A percentile compares a stretch with the other conserved stretches of the same genome.
Evolutionary conservation across 2,797 vertebrate species (phyloP).

Genomic region (Eutrigla gurnardus): DNA sequence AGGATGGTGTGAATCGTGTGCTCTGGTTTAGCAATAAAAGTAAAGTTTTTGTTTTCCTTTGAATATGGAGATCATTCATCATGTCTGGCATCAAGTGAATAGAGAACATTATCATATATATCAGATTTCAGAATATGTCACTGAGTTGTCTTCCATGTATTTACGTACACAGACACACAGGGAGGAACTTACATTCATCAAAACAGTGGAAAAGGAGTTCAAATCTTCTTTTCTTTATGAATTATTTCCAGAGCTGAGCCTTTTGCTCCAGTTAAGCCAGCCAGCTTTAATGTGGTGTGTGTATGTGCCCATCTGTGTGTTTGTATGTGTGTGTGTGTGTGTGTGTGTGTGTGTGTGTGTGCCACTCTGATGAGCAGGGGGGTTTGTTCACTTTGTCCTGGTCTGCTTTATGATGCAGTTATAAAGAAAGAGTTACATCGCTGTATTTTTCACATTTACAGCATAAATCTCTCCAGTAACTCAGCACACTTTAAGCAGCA

Average conservation of each 20-base stretch:
- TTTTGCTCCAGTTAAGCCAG: constrained; percentile 67
- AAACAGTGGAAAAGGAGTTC: constrained; percentile 27
- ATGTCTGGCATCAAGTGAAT: constrained; percentile 1
- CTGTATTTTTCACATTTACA: neutral
- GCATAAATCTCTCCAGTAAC: neutral
- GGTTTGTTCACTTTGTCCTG: constrained; percentile 4
- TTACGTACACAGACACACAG: constrained; percentile 3
- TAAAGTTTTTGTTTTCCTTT: constrained; percentile 43
- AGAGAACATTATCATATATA: neutral
- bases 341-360: constrained; percentile 12
- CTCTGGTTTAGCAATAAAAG: neutral
- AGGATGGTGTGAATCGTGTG: neutral
- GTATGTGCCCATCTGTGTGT: constrained; percentile 19
- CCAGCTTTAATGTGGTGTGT: constrained; percentile 37
- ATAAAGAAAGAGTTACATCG: constrained; percentile 23
- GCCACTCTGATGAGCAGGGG: constrained; percentile 6
- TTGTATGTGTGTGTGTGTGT: constrained; percentile 13
- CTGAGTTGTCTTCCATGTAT: neutral
- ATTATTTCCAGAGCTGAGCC: constrained; percentile 67
- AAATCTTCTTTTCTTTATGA: constrained; percentile 57
- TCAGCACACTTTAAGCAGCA: neutral
- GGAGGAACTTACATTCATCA: constrained; percentile 15
- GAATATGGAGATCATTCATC: constrained; percentile 72
- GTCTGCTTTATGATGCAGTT: constrained; percentile 27
- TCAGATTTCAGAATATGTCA: constrained; percentile 16